These are phyloP conservation scores for Malurus cyaneus DNA, from an alignment of 2,113 vertebrate genomes.

Conservation along the genomic window DNA sequence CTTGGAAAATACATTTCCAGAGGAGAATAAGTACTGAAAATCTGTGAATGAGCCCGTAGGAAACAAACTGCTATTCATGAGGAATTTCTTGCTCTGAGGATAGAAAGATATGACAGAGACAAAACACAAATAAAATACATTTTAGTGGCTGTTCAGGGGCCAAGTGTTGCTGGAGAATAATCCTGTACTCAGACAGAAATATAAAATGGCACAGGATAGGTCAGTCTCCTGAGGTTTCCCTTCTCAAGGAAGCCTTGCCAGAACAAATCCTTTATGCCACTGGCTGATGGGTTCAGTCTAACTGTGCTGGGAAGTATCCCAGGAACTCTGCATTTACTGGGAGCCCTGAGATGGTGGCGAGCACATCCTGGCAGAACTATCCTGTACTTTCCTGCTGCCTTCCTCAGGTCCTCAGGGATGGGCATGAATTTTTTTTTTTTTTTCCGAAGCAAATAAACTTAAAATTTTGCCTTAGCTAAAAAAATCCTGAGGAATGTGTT, in stretches of 20 bases:
- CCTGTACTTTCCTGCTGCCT: not conserved
- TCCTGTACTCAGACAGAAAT: not conserved
- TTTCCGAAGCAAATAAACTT: not conserved
- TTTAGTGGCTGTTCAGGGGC: not conserved
- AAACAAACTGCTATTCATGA: not conserved
- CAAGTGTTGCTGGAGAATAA: not conserved
- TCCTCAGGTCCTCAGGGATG: not conserved
- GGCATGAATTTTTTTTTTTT: not conserved
- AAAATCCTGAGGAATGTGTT: not conserved
- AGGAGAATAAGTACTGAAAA: not conserved
- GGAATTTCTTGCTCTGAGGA: not conserved
- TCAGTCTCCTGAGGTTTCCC: not conserved
- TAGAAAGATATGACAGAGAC: not conserved
- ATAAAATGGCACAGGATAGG: constrained; percentile 4
- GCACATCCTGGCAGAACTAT: not conserved
- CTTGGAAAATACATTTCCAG: not conserved
- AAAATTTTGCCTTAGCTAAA: not conserved
- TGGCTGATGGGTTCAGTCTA: not conserved
- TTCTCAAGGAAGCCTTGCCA: constrained; percentile 20
- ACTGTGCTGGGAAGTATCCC: not conserved
- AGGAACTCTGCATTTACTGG: not conserved
- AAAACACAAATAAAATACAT: not conserved
- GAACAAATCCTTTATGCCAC: not conserved
- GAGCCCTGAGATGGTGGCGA: not conserved
- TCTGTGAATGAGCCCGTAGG: constrained; percentile 13